Base-by-base conservation (phyloP, 1,140 invertebrate species). In the Tetragonula clypearis region DNA sequence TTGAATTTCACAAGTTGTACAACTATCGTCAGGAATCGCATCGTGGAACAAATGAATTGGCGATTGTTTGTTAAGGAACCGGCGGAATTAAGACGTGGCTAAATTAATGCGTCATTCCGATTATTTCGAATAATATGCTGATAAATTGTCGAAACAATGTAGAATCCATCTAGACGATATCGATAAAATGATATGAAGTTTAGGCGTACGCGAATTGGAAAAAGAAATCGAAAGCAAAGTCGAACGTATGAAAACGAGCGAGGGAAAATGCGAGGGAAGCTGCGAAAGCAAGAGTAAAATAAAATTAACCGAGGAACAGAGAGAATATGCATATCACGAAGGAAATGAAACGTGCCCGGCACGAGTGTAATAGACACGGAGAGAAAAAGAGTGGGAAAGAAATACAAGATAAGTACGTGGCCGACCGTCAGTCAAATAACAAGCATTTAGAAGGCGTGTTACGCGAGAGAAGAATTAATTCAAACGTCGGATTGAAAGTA, bases 391-490 rank as follows among this genome's bases (percentile, higher is more conserved):
- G 8, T 3, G n/a, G 14, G 12, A 5, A 30, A 26, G 30, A 58
- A 21, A n/a, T 23, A n/a, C 23, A n/a, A 49, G 41, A 62, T n/a
- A 62, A 62, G 23, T 62, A 12, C 21, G 23, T 23, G 23, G 12
- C 23, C 60, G 12, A n/a, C 23, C 0, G 23, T n/a, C 41, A 0
- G 41, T 49, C 41, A 49, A 49, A 49, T 49, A 49, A 62, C 69
- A 21, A 30, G n/a, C 41, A 62, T 65, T 65, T 74, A 65, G 55
- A 82, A 60, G 26, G 19, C 19, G 8, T 11, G 5, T 65, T 74
- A 35, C 58, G 21, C 19, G 41, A 74, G 11, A 15, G 19, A 49
- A 23, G 19, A 82, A 74, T 79, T 79, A 68, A 79, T 68, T 79
- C 35, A 26, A 35, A 11, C 30, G 30, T 1, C 35, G 14, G 26